Base-by-base conservation (phyloP, 1,140 invertebrate genomes). In the Palaemon carinicauda region DNA sequence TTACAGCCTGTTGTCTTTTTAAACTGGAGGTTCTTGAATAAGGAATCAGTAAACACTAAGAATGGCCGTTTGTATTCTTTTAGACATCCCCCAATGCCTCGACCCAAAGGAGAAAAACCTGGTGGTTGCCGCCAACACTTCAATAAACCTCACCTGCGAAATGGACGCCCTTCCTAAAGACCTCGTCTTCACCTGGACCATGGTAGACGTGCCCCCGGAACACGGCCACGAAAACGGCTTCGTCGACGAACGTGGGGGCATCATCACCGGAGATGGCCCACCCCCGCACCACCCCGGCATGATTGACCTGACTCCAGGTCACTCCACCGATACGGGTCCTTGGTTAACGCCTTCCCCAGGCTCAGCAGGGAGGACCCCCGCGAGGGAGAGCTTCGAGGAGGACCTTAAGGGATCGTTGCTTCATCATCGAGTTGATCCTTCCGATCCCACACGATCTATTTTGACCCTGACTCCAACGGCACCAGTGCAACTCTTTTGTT, bases 241-340 rank as follows among this genome's bases (percentile, higher is more conserved):
- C 21, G 21, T 69, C 21, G 60, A 29, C 60, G 29, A 65, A 0
- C 52, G 82, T 21, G 87, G 87, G 5, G 87, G 87, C 4, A 69
- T 88, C 52, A 85, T 88, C 14, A 88, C 87, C 4, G 87, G 87
- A 0, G 87, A 88, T 27, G 83, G 65, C 27, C 87, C 87, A 5
- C 78, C 87, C 0, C 80, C 73, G 1, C 82, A 73, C 19, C 83
- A 81, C 29, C 87, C 87, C 0, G 82, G 82, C 12, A 50, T 88
- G 17, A 88, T 88, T 21, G 87, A 88, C 41, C 82, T 88, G 21
- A 84, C 79, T 17, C 87, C 87, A 0, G 80, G 80, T 1, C 53
- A 80, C 52, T 54, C 78, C 27, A 5, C 7, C 74, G n/a, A 24
- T 21, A 19, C 29, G 7, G 24, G 74, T 33, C 65, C 51, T 14